Percentiles rank a stretch among this genome's conserved stretches.
Evolutionary conservation across 2,888 invertebrate species (phyloP).

Genomic region (Rhamnusium bicolor): DNA sequence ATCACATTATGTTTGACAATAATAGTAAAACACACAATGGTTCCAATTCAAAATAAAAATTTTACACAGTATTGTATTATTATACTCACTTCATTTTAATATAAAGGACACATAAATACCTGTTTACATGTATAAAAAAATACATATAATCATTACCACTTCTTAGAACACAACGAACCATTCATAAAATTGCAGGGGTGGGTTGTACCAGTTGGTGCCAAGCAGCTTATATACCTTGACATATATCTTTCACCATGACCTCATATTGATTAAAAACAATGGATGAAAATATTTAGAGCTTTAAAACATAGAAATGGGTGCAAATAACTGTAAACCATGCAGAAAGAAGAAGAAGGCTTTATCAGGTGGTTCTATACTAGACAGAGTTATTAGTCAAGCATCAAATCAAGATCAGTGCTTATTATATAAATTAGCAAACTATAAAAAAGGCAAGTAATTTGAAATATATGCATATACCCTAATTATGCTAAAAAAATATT

Average conservation of each 20-base stretch:
- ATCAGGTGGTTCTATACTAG: constrained; percentile 85
- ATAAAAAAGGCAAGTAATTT: constrained; percentile 81
- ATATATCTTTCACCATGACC: constrained; percentile 59
- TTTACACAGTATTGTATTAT: no score
- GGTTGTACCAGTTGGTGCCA: constrained; percentile 54
- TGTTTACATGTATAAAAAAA: background rate
- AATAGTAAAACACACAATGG: background rate
- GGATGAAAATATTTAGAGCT: constrained; percentile 23
- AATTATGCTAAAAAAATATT: constrained; percentile 8
- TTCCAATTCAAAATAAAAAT: background rate
- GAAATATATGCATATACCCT: constrained; percentile 5
- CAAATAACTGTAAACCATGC: constrained; percentile 70
- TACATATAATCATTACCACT: background rate
- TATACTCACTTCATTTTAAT: no score
- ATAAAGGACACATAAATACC: background rate
- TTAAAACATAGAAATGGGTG: constrained; percentile 65
- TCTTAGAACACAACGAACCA: constrained; percentile 27
- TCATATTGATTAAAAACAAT: constrained; percentile 52
- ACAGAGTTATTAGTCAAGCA: constrained; percentile 91
- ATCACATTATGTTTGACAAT: no score
- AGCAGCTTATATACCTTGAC: constrained; percentile 57
- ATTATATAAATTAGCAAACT: constrained; percentile 90
- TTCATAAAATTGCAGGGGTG: constrained; percentile 28
- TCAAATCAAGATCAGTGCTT: constrained; percentile 90
- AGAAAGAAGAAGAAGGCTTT: constrained; percentile 69